Conservation (phyloP, 2,113 vertebrate genomes). For the Grammomys surdaster region DNA sequence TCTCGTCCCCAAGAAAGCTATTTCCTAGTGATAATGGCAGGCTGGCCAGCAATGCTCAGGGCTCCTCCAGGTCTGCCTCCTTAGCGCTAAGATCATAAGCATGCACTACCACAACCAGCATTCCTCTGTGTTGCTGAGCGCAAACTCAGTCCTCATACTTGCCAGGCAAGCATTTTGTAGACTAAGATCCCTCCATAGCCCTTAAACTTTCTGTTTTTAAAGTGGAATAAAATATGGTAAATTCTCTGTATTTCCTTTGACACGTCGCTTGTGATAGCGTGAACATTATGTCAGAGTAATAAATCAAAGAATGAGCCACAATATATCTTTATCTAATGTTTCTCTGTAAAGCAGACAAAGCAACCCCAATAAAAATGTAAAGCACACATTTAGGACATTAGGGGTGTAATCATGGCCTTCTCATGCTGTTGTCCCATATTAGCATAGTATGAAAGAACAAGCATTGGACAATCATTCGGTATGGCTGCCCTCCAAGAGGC, state of each 20-base stretch:
- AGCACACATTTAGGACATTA: background rate
- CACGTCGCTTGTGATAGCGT: background rate
- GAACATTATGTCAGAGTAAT: background rate
- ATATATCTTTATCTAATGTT: background rate
- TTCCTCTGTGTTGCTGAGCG: background rate
- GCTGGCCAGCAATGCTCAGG: background rate
- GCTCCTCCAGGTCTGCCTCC: background rate
- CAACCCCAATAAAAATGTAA: background rate
- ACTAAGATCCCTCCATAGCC: background rate
- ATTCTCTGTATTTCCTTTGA: background rate
- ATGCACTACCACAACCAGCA: too few species aligned
- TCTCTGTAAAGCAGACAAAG: conserved; percentile 11
- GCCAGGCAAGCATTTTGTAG: background rate
- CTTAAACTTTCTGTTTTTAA: conserved; percentile 46
- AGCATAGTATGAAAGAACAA: background rate
- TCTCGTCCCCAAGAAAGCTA: background rate
- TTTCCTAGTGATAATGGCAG: background rate
- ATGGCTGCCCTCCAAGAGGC: too few species aligned
- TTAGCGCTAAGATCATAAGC: background rate
- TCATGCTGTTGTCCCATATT: background rate
- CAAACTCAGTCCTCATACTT: background rate
- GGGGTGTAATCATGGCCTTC: background rate
- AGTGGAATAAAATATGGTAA: background rate
- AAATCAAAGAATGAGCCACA: background rate
- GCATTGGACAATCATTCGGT: background rate